Evolutionary conservation across 1,140 invertebrate genomes (phyloP).

Genomic region (Zaprionus capensis): DNA sequence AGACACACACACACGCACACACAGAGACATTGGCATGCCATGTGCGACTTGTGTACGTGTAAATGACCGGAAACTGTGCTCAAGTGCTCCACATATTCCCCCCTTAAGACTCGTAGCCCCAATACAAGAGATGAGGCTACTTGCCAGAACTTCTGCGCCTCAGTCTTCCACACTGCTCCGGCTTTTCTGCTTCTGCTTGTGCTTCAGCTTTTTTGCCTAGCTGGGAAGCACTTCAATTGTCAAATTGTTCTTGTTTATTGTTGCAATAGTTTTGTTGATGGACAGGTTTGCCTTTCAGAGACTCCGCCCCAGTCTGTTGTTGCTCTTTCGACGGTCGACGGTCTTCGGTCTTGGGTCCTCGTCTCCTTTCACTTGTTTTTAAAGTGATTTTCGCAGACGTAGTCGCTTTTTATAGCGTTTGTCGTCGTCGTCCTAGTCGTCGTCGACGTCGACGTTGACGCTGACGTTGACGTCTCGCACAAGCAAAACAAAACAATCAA

Average conservation of each 20-base stretch:
- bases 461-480: conserved; percentile 51
- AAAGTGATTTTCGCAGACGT: conserved; percentile 75
- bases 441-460: conserved; percentile 21
- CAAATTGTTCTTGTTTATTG: conserved; percentile 82
- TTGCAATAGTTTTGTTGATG: conserved; percentile 81
- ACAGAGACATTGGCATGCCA: conserved; percentile 46
- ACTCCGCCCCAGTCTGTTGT: conserved; percentile 10
- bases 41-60: conserved; percentile 70
- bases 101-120: neutral
- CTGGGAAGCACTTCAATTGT: conserved; percentile 76
- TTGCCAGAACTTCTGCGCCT: conserved; percentile 17
- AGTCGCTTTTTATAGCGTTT: conserved; percentile 75
- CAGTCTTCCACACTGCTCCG: neutral
- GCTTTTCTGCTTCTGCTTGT: neutral
- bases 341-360: neutral
- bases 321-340: conserved; percentile 2
- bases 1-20: conserved; percentile 27
- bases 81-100: conserved; percentile 58
- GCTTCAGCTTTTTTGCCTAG: neutral
- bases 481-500: conserved; percentile 79
- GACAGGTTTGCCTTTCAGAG: conserved; percentile 67
- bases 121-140: conserved; percentile 36
- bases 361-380: conserved; percentile 76
- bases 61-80: conserved; percentile 82
- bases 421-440: conserved; percentile 55